These are phyloP conservation scores for mouse (Mus musculus) DNA, from an alignment of 2,113 vertebrate genomes.

Conservation along the genomic window DNA sequence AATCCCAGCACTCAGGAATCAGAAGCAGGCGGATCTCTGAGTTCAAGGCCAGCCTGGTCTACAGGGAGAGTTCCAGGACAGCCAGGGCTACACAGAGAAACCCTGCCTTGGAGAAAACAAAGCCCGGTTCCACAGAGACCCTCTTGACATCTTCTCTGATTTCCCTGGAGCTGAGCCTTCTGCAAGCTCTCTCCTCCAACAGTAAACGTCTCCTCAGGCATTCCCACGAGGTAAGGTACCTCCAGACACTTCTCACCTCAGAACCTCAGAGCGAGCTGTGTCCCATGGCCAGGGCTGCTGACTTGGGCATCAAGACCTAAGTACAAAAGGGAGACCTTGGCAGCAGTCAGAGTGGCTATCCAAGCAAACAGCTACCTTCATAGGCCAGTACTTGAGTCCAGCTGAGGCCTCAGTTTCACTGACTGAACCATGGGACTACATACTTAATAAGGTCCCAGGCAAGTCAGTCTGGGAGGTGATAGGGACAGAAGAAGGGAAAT, in stretches of 20 bases:
- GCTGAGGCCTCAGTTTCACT: background rate
- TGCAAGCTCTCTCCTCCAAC: background rate
- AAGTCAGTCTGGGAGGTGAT: background rate
- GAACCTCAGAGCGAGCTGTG: constrained; percentile 21
- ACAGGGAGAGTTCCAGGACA: background rate
- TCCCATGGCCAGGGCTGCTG: background rate
- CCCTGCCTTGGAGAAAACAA: background rate
- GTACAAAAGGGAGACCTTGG: background rate
- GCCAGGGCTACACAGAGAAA: background rate
- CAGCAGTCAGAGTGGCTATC: background rate
- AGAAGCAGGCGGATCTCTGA: background rate
- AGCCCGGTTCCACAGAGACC: background rate
- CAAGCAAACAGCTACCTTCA: background rate
- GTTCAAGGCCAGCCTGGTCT: background rate
- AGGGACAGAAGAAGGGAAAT: background rate
- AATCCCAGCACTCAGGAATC: background rate
- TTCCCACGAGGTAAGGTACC: rapidly evolving
- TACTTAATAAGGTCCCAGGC: background rate
- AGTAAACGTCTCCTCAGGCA: background rate
- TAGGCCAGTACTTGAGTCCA: too few species aligned
- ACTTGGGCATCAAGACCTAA: background rate
- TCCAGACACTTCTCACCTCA: background rate
- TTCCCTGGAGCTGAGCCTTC: background rate
- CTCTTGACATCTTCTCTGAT: background rate
- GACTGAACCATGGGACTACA: background rate